These are phyloP conservation scores for Zhuqinia jingwanae DNA, from an alignment of 2,888 invertebrate species.

Conservation along the genomic window DNA sequence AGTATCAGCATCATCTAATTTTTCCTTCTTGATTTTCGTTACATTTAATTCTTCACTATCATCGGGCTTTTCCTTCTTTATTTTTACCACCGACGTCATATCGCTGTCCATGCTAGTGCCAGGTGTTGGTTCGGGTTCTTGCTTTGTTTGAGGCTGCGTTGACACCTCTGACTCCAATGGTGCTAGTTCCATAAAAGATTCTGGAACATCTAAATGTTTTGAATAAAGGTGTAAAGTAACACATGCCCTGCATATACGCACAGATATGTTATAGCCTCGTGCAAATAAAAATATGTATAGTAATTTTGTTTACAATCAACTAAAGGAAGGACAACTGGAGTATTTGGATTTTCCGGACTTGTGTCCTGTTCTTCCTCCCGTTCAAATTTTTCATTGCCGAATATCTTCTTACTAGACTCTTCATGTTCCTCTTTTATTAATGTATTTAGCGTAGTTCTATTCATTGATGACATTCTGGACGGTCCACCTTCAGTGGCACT, in stretches of 20 bases:
- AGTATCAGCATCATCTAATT: background rate
- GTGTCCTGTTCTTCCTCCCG: conserved; percentile 57
- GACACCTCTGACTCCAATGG: background rate
- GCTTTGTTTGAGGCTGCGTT: background rate
- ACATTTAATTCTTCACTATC: conserved; percentile 44
- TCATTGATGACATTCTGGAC: conserved; percentile 64
- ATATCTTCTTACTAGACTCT: conserved; percentile 65
- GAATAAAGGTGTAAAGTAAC: no score
- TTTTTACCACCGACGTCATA: background rate
- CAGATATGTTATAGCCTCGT: no score
- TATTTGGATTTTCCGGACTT: conserved; percentile 51
- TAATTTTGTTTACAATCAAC: conserved; percentile 63
- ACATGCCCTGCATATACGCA: no score
- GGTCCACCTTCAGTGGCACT: conserved; percentile 53
- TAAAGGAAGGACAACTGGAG: conserved; percentile 72
- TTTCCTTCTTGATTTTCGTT: conserved; percentile 58
- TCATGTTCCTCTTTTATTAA: conserved; percentile 70
- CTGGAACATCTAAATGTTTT: conserved; percentile 20
- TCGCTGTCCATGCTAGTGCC: background rate
- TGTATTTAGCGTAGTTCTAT: conserved; percentile 55
- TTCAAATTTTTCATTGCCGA: conserved; percentile 58
- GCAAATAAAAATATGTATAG: no score
- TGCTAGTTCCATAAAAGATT: conserved; percentile 33
- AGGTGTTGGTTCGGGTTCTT: background rate
- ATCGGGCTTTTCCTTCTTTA: conserved; percentile 60